Percentiles rank a stretch among this genome's conserved stretches.
Evolutionary conservation across 2,113 vertebrate genomes (phyloP).

Genomic region (Galbula dea): DNA sequence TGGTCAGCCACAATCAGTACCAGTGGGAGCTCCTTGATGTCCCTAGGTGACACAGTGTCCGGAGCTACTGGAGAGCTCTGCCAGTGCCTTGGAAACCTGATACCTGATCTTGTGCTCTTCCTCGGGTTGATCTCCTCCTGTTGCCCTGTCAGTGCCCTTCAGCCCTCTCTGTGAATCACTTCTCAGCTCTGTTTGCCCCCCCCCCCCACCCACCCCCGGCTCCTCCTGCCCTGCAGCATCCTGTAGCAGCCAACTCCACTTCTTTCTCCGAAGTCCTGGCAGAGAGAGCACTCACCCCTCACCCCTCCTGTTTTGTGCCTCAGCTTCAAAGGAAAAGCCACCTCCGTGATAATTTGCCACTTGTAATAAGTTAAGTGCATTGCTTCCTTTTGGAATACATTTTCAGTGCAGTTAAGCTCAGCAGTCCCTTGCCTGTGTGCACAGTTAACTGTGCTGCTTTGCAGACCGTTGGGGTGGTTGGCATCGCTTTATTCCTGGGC

Average conservation of each 20-base stretch:
- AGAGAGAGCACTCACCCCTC: neutral
- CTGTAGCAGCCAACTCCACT: neutral
- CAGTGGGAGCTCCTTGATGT: neutral
- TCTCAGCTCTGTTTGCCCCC: too few species aligned
- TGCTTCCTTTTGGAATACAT: conserved; percentile 65
- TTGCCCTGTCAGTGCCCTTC: neutral
- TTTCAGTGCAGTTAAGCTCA: conserved; percentile 69
- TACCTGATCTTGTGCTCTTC: neutral
- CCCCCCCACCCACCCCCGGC: accelerated
- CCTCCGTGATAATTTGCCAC: conserved; percentile 73
- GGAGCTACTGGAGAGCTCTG: neutral
- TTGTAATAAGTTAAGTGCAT: conserved; percentile 77
- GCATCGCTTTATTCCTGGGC: conserved; percentile 68
- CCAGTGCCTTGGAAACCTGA: neutral
- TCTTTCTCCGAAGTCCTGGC: neutral
- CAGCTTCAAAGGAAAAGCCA: conserved; percentile 59
- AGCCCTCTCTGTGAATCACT: neutral
- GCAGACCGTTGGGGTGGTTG: conserved; percentile 66
- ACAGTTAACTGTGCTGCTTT: conserved; percentile 62
- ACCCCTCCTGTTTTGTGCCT: conserved; percentile 21
- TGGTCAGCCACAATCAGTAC: neutral
- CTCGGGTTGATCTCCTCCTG: neutral
- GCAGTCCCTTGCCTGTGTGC: conserved; percentile 65
- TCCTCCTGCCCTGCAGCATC: neutral
- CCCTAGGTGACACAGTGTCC: neutral